Base-by-base conservation (phyloP, 1,140 invertebrate species). In the Halyomorpha halys region DNA sequence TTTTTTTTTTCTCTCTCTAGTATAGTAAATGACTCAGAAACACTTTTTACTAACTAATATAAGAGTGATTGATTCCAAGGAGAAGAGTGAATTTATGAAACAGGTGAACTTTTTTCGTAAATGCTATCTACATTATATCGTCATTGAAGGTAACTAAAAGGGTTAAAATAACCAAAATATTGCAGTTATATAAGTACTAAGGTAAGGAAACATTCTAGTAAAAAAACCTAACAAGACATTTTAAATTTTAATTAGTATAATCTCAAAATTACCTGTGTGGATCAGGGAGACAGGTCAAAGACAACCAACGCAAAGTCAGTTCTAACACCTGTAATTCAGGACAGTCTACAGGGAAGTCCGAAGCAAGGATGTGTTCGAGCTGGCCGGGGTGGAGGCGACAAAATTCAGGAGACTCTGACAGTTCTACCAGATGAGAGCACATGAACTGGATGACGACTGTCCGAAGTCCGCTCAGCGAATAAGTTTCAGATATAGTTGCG, bases 331-430 rank as follows among this genome's bases (percentile, higher is more conserved):
- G 78, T 3, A 75, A 74, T 74, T 89, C 86, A 2, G 79, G 74
- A 70, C 84, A 85, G 72, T 87, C 81, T 4, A 88, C 84, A 3
- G 86, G 86, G 71, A 81, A 86, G 71, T 87, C 84, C 71, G 80
- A 83, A 11, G 77, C 76, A 2, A 89, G 72, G 15, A 87, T 71
- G 68, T 79, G 79, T 66, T 81, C 77, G 51, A 88, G 69, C 66
- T 86, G 83, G 45, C 78, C 74, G 15, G 77, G 74, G 44, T 80
- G 79, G 3, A 88, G 72, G 65, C 81, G 73, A 62, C 80, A 77
- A 68, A 87, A 86, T 62, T 86, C 82, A 0, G 76, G 67, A 11
- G 77, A 79, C 27, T 75, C 74, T 1, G 80, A 79, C 68, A 88
- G 83, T 64, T 81, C 80, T 53, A 79, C 72, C 18, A 87, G 75